Evolutionary conservation across 2,113 vertebrate species (phyloP), one percentile per base, ranked within the genome.

Genomic region (Cochlearius cochlearius): DNA sequence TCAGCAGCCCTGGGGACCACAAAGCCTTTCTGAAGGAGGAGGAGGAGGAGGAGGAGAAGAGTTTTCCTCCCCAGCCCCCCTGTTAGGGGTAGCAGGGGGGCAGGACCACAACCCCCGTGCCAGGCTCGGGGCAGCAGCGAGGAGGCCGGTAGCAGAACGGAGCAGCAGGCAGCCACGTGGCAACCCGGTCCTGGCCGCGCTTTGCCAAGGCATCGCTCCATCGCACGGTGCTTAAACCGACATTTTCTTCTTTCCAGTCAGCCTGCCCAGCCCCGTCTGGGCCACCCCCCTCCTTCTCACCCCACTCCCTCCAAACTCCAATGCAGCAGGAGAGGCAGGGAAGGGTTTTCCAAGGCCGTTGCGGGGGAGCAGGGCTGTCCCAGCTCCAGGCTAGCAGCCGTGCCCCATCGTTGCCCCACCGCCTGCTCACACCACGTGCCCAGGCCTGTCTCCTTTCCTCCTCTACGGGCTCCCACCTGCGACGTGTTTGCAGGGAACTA

Each of bases 381-480:
- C 52, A 22, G n/a, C 4, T 7, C 56, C 9, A 9, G 50, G 60
- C 32, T 4, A 11, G 60, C 2, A 2, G 49, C 39, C 1, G 1
- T 34, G 47, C 9, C n/a, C 63, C 86, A 3, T 3, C 15, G 0
- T 12, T 30, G 45, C 39, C 23, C 60, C 85, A 6, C 14, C 0
- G 0, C 50, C 75, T 9, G 38, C 64, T 41, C 52, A 0, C 59
- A 2, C 8, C 27, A 9, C 2, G 0, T 27, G 18, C 87, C 76
- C 0, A 43, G 0, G 29, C 50, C 73, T 30, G 0, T 27, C 88
- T 75, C 81, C 74, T 12, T 68, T 7, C 88, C 72, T 84, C 73
- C 68, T 23, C 53, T 2, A 3, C 17, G 1, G 34, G 64, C 76
- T 96, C 88, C 90, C 74, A 91, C 87, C 87, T 75, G 87, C 7